phyloP scores from a whole-genome alignment of 2,797 vertebrate species.

The Echiichthys vipera region DNA sequence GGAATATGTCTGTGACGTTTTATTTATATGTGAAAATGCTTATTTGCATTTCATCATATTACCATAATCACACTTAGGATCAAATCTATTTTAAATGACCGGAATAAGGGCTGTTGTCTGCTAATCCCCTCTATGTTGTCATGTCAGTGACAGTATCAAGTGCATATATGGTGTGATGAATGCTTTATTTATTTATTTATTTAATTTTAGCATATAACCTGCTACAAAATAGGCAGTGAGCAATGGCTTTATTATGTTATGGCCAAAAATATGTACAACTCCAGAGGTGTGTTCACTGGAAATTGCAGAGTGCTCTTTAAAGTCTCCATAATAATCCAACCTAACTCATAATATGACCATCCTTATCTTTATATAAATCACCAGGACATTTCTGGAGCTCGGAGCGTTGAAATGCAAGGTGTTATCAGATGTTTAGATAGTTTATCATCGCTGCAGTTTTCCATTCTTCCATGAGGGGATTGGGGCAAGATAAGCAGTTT shows the following conservation, averaged over 20 bases:
- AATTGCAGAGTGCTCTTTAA: background rate
- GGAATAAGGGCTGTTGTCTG: background rate
- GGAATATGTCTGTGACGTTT: background rate
- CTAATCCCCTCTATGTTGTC: background rate
- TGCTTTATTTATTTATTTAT: background rate
- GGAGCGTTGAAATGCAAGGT: background rate
- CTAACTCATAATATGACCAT: background rate
- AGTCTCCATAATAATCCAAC: background rate
- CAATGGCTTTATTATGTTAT: conserved; percentile 13
- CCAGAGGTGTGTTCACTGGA: conserved; percentile 4
- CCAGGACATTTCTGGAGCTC: conserved; percentile 11
- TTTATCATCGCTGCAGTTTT: background rate
- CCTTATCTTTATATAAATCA: background rate
- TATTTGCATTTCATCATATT: background rate
- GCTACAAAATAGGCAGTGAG: background rate
- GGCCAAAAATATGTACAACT: background rate
- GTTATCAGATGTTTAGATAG: conserved; percentile 2
- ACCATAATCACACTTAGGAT: background rate
- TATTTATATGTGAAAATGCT: background rate
- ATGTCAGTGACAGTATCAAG: background rate
- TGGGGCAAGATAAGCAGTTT: conserved; percentile 18
- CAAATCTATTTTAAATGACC: background rate
- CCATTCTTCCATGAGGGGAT: background rate
- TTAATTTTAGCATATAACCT: background rate
- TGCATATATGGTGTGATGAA: background rate